Evolutionary conservation across 2,888 invertebrate species (phyloP), one percentile per base, ranked within the genome.

Genomic region (Meiosimyza platycephala): DNA sequence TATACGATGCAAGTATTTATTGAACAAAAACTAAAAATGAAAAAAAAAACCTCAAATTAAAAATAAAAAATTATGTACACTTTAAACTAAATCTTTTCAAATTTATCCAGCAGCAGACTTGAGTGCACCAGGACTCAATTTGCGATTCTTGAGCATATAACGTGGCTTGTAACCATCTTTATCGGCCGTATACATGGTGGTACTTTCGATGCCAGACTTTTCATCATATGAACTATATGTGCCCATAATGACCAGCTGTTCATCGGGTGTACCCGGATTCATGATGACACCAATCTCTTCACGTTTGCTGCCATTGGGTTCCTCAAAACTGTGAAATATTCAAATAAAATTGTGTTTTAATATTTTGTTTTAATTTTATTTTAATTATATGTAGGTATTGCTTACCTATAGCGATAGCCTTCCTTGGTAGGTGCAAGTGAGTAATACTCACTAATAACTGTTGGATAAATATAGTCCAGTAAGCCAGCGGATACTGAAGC

Each of bases 111-210:
- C 79, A 63, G 80, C 78, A 9, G 84, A 79, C 75, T 85, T 84
- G 65, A 84, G 72, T 5, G 82, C 77, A 63, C 83, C 78, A 5
- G 81, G 71, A 75, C 80, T 80, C 72, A 84, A 74, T 75, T 84
- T 85, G 60, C 85, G 83, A 50, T 84, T 84, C 78, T 85, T 86
- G 47, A 85, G 77, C 76, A 78, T 76, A 48, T 84, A 84, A 33
- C 82, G 82, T 3, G 87, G 72, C 57, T 84, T 84, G 76, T 87
- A 87, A 65, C 87, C 87, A 76, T 84, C 83, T 75, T 87, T 87
- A 67, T 87, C 87, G 67, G 87, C 87, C 4, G 85, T 86, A 76
- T 87, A 87, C 85, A 86, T 85, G 9, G 85, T 85, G 4, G 83
- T 79, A 13, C 84, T 83, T 18, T 85, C 85, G 48, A 76, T 83